Conservation (phyloP, 2,797 vertebrate genomes). For the Chaetodon trifasciatus region DNA sequence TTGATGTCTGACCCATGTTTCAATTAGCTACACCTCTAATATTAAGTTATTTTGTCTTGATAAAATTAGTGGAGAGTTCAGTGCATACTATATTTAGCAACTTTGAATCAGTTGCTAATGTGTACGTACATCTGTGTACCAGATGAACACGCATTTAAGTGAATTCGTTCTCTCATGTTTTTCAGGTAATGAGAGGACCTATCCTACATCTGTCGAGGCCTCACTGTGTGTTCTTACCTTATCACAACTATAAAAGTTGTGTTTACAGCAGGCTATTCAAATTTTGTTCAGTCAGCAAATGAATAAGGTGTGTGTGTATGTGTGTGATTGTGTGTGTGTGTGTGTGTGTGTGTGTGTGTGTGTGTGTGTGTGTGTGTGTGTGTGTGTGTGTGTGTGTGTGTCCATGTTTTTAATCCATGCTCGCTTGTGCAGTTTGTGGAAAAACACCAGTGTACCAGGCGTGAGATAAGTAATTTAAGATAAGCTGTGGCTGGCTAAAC, state of each 20-base stretch:
- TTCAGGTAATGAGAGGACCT: slow-evolving; percentile 18
- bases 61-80: not conserved
- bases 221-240: slow-evolving; percentile 28
- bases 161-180: not conserved
- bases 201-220: slow-evolving; percentile 15
- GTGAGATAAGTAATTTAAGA: slow-evolving; percentile 80
- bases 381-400: not conserved
- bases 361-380: not conserved
- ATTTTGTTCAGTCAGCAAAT: slow-evolving; percentile 59
- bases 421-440: slow-evolving; percentile 55
- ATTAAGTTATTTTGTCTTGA: not conserved
- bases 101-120: not conserved
- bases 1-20: not conserved
- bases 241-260: slow-evolving; percentile 53
- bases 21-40: not conserved
- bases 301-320: slow-evolving; percentile 39
- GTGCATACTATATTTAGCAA: slow-evolving; percentile 10
- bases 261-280: slow-evolving; percentile 54
- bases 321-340: slow-evolving; percentile 29
- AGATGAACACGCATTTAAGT: slow-evolving; percentile 14
- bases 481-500: slow-evolving; percentile 72
- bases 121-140: slow-evolving; percentile 4
- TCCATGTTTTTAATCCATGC: slow-evolving; percentile 60
- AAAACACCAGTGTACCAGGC: slow-evolving; percentile 70
- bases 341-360: slow-evolving; percentile 21